Percentiles rank a stretch among this genome's conserved stretches.
These are phyloP conservation scores for Eulemur mongoz DNA, from an alignment of 2,797 vertebrate species.

Conservation along the genomic window DNA sequence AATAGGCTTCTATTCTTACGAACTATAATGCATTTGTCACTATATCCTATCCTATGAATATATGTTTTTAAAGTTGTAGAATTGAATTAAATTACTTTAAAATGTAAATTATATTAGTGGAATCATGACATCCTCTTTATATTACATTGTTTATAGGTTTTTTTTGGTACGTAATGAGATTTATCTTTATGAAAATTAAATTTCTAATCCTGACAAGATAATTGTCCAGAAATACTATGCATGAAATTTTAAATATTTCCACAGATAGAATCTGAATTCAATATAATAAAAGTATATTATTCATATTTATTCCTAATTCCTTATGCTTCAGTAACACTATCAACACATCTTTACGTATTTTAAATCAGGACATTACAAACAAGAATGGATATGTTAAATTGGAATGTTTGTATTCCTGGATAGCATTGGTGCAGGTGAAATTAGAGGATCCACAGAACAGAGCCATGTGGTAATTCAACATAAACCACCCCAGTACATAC, in stretches of 20 bases:
- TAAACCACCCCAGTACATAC: constrained; percentile 63
- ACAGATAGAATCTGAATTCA: not conserved
- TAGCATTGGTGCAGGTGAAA: constrained; percentile 29
- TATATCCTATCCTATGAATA: not conserved
- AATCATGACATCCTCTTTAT: constrained; percentile 20
- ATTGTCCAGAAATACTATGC: constrained; percentile 5
- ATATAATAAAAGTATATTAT: constrained; percentile 5
- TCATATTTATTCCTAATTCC: constrained; percentile 28
- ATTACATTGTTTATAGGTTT: constrained; percentile 32
- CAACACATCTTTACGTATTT: constrained; percentile 27
- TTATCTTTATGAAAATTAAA: constrained; percentile 30
- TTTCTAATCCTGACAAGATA: constrained; percentile 43
- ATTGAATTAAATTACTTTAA: constrained; percentile 52
- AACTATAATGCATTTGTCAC: not conserved
- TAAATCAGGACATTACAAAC: constrained; percentile 31
- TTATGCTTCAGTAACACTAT: not conserved
- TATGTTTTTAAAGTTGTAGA: not conserved
- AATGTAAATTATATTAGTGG: constrained; percentile 42
- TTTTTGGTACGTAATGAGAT: not conserved
- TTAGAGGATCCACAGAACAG: constrained; percentile 33
- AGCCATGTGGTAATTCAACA: constrained; percentile 46
- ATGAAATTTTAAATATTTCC: constrained; percentile 31
- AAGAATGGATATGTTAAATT: constrained; percentile 1
- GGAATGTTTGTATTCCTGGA: not conserved
- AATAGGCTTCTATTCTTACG: not conserved